These are phyloP conservation scores for Chelonus insularis DNA, from an alignment of 1,140 invertebrate genomes.

Conservation along the genomic window DNA sequence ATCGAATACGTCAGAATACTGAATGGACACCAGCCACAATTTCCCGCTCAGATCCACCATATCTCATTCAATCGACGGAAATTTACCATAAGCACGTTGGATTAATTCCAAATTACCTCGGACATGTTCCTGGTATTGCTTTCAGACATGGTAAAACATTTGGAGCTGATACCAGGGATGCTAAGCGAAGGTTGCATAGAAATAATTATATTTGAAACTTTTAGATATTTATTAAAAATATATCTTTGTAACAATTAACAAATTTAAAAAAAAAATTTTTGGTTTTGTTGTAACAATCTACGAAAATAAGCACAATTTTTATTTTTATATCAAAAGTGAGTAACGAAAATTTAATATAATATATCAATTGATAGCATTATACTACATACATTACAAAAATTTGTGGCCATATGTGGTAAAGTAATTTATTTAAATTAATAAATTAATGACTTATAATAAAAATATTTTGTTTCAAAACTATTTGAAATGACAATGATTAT, in stretches of 20 bases:
- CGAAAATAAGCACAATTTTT: too few relatives aligned
- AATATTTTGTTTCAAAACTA: too few relatives aligned
- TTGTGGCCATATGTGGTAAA: too few relatives aligned
- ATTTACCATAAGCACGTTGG: conserved; percentile 73
- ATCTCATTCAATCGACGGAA: conserved; percentile 58
- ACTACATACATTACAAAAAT: too few relatives aligned
- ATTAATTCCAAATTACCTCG: conserved; percentile 72
- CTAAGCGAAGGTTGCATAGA: conserved; percentile 67
- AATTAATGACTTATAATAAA: too few relatives aligned
- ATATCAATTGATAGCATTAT: too few relatives aligned
- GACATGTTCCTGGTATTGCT: conserved; percentile 70
- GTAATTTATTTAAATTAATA: too few relatives aligned
- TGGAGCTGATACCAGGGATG: conserved; percentile 70
- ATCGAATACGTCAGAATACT: conserved; percentile 65
- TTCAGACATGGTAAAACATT: conserved; percentile 73
- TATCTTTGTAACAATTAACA: conserved; percentile 2
- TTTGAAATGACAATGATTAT: too few relatives aligned
- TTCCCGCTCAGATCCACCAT: conserved; percentile 58
- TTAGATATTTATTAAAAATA: conserved; percentile 9
- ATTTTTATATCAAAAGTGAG: too few relatives aligned
- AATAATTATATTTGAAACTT: conserved; percentile 24
- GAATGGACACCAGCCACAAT: conserved; percentile 70
- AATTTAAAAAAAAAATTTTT: too few relatives aligned
- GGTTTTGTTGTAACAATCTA: too few relatives aligned
- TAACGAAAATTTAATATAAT: too few relatives aligned